Evolutionary conservation across 1,140 invertebrate genomes (phyloP).

Genomic region (Homalodisca vitripennis): DNA sequence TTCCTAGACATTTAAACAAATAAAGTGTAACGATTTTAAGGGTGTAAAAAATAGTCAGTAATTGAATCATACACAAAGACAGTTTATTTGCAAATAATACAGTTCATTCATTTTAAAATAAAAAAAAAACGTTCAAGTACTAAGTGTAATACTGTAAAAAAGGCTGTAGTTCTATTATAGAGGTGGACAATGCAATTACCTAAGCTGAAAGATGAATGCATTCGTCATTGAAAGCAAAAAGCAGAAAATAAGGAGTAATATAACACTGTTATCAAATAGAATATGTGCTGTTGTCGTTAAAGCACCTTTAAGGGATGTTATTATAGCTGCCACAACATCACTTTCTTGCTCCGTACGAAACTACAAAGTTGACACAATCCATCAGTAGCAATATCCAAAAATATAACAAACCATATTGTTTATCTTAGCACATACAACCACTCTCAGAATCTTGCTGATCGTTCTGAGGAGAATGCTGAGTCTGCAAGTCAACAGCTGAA

Average conservation of each 20-base stretch:
- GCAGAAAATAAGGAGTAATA: background rate
- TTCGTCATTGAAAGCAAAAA: background rate
- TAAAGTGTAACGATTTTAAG: background rate
- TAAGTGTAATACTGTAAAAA: constrained; percentile 8
- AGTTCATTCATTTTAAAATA: constrained; percentile 17
- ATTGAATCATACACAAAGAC: background rate
- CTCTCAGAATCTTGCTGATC: constrained; percentile 73
- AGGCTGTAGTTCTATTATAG: background rate
- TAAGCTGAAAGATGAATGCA: constrained; percentile 4
- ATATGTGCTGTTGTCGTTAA: background rate
- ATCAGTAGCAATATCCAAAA: constrained; percentile 16
- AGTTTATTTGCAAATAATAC: background rate
- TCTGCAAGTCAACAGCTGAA: constrained; percentile 75
- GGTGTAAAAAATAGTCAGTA: background rate
- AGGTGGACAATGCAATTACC: constrained; percentile 15
- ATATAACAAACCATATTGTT: constrained; percentile 19
- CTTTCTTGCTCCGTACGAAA: background rate
- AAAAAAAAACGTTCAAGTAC: constrained; percentile 1
- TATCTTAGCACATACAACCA: constrained; percentile 72
- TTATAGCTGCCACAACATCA: constrained; percentile 10
- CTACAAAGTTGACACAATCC: background rate
- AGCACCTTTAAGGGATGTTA: background rate
- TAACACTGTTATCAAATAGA: background rate
- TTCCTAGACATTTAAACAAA: background rate
- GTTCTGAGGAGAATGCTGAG: constrained; percentile 67